Percentiles rank a stretch among this genome's conserved stretches.
phyloP scores from a whole-genome alignment of 2,888 invertebrate species.

The Caenorhabditis zanzibari region DNA sequence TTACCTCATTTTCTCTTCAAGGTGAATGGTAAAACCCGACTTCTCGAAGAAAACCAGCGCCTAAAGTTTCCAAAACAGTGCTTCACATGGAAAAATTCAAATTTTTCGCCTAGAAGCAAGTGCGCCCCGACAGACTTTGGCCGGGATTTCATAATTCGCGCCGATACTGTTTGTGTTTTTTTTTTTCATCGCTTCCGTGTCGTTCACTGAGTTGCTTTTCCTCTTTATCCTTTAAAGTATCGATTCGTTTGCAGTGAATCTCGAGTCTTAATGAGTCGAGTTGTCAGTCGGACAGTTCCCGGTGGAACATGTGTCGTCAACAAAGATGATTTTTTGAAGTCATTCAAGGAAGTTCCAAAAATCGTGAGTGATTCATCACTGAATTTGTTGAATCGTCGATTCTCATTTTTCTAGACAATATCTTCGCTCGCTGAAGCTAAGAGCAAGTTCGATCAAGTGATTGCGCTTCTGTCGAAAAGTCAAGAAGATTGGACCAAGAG shows the following conservation, averaged over 20 bases:
- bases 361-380: slow-evolving; percentile 3
- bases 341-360: slow-evolving; percentile 46
- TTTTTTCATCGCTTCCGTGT: slow-evolving; percentile 22
- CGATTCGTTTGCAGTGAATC: neutral
- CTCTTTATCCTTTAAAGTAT: neutral
- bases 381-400: neutral
- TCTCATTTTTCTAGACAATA: slow-evolving; percentile 14
- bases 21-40: no score
- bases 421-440: slow-evolving; percentile 20
- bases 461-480: slow-evolving; percentile 35
- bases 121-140: slow-evolving; percentile 26
- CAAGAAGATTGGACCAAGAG: slow-evolving; percentile 61
- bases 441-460: slow-evolving; percentile 22
- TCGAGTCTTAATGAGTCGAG: slow-evolving; percentile 36
- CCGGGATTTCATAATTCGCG: slow-evolving; percentile 39
- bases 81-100: neutral
- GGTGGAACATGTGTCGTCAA: slow-evolving; percentile 36
- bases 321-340: slow-evolving; percentile 45
- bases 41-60: no score
- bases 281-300: slow-evolving; percentile 33
- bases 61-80: no score
- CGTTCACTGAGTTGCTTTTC: neutral
- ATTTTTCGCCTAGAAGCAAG: neutral
- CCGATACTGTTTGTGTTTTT: slow-evolving; percentile 17
- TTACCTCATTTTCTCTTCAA: no score